A percentile compares a stretch with the other conserved stretches of the same genome.
phyloP scores from a whole-genome alignment of 2,797 vertebrate species.

The Danio kyathit region DNA sequence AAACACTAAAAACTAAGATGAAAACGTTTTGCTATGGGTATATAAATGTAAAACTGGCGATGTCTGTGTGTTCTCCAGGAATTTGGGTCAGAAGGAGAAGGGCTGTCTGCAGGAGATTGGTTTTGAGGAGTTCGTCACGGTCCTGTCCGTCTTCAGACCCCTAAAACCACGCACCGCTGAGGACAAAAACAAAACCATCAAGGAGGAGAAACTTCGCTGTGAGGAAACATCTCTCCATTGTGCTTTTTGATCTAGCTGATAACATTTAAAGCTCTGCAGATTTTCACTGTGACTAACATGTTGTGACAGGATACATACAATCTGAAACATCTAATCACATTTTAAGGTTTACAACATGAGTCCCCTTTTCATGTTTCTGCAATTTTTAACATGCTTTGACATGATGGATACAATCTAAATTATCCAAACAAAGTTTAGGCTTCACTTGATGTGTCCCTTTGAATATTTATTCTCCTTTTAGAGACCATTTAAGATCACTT shows the following conservation, averaged over 20 bases:
- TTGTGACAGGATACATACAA: background rate
- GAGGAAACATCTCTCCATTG: slow-evolving; percentile 58
- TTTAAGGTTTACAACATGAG: background rate
- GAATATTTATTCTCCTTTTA: background rate
- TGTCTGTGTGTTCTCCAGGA: slow-evolving; percentile 73
- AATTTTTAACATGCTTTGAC: too few relatives aligned
- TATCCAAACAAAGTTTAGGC: too few relatives aligned
- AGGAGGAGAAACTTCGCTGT: slow-evolving; percentile 91
- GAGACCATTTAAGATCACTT: background rate
- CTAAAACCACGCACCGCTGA: slow-evolving; percentile 78
- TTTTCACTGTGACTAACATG: background rate
- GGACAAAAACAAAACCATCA: slow-evolving; percentile 81
- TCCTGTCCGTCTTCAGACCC: slow-evolving; percentile 94
- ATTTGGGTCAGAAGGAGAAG: slow-evolving; percentile 77
- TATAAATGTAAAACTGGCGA: background rate
- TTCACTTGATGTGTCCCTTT: too few relatives aligned
- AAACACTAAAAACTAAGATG: too few relatives aligned
- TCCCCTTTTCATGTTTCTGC: background rate
- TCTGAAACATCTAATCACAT: background rate
- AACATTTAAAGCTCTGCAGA: background rate
- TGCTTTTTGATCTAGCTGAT: background rate
- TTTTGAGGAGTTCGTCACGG: slow-evolving; percentile 92
- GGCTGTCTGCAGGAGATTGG: slow-evolving; percentile 81
- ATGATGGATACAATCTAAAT: too few relatives aligned
- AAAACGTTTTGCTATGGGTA: background rate